Evolutionary conservation across 2,113 vertebrate genomes (phyloP).

Genomic region (Grantiella picta): DNA sequence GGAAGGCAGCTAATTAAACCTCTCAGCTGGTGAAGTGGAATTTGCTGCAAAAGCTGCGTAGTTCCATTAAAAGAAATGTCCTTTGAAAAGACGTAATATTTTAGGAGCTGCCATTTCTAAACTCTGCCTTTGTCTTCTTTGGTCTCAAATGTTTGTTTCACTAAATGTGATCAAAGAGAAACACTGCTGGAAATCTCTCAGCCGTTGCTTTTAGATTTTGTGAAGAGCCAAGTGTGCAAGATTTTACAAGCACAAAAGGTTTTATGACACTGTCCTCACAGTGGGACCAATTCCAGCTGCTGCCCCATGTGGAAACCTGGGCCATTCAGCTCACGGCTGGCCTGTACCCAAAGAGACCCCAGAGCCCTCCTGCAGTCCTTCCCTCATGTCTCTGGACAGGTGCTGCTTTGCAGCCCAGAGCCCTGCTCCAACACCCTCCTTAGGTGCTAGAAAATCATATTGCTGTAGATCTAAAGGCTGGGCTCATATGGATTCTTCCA

Average conservation of each 20-base stretch:
- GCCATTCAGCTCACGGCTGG: fast-evolving
- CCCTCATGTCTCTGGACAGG: fast-evolving
- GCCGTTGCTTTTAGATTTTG: neutral
- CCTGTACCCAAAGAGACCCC: neutral
- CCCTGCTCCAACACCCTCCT: neutral
- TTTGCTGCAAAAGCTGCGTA: neutral
- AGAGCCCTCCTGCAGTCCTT: neutral
- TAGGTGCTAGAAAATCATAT: neutral
- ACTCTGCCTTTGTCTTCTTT: neutral
- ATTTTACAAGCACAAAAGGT: neutral
- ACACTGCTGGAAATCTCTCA: neutral
- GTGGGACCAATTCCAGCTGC: neutral
- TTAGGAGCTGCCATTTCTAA: neutral
- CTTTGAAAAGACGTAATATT: neutral
- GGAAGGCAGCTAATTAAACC: neutral
- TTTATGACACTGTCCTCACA: neutral
- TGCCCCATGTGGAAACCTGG: neutral
- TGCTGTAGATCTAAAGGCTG: neutral
- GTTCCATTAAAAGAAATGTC: neutral
- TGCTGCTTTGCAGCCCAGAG: neutral
- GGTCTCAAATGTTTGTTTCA: neutral
- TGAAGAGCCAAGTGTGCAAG: neutral
- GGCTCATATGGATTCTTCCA: neutral
- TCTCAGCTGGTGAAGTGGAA: neutral
- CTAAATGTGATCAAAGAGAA: neutral